Conservation (phyloP, 2,888 invertebrate species). For the Cantharis lateralis region DNA sequence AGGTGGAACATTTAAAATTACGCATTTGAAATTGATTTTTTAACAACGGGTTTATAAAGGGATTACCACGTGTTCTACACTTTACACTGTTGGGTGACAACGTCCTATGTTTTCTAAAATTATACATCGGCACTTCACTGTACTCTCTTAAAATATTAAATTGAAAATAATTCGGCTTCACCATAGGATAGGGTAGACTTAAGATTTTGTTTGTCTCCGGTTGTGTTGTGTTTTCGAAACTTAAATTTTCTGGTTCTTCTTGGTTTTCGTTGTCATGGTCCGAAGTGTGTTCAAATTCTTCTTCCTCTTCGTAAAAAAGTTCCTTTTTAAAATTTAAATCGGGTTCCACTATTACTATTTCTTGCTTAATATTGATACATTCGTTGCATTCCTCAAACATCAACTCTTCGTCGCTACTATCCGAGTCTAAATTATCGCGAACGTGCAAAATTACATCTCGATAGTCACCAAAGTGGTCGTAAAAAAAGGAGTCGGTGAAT, state of each 20-base stretch:
- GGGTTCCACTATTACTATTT: constrained; percentile 50
- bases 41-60: constrained; percentile 52
- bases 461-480: constrained; percentile 50
- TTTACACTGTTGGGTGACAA: constrained; percentile 44
- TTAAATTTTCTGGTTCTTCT: constrained; percentile 2
- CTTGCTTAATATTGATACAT: constrained; percentile 37
- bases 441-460: constrained; percentile 45
- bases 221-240: not conserved
- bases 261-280: constrained; percentile 29
- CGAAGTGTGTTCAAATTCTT: constrained; percentile 35
- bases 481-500: constrained; percentile 52
- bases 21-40: constrained; percentile 52
- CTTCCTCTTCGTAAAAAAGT: constrained; percentile 18
- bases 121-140: constrained; percentile 5
- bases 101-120: constrained; percentile 27
- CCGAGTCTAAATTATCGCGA: constrained; percentile 12
- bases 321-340: constrained; percentile 46
- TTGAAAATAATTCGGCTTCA: not conserved
- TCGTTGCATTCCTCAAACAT: constrained; percentile 41
- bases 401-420: constrained; percentile 21
- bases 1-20: constrained; percentile 52
- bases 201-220: not conserved
- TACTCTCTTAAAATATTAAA: not conserved
- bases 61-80: constrained; percentile 51
- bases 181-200: not conserved